Conservation (phyloP, 2,888 invertebrate species). For the Lasioglossum lativentre region DNA sequence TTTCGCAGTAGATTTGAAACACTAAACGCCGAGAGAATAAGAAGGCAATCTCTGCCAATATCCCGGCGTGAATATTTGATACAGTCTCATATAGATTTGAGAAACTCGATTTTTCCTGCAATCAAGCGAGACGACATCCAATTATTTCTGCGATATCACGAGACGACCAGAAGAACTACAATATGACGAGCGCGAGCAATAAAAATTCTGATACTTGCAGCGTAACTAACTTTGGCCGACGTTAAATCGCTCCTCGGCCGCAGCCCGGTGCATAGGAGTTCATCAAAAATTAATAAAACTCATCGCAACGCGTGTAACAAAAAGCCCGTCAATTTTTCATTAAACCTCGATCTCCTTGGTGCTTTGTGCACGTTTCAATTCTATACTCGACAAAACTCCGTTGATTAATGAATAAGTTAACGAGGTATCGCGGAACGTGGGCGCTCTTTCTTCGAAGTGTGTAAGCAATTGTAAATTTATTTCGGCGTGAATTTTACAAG, state of each 20-base stretch:
- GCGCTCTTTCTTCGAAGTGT: not conserved
- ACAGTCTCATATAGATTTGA: not conserved
- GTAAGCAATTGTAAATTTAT: conserved; percentile 2
- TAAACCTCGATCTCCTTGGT: not conserved
- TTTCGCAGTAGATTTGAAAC: not conserved
- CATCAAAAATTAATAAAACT: not conserved
- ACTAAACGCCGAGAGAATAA: not conserved
- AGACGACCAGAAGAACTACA: not conserved
- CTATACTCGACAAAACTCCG: not conserved
- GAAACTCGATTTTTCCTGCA: conserved; percentile 3
- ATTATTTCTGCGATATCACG: not conserved
- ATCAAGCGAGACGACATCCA: not conserved
- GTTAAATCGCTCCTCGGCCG: not conserved
- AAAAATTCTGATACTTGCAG: not conserved
- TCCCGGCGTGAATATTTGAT: not conserved
- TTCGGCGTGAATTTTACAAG: not conserved
- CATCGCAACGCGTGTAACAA: not conserved
- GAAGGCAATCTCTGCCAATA: not conserved
- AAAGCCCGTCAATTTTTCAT: not conserved
- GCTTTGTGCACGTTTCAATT: not conserved
- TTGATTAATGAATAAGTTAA: not conserved
- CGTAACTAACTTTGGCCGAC: not conserved
- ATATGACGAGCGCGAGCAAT: not conserved
- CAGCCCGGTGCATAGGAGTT: not conserved
- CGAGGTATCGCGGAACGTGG: not conserved